Evolutionary conservation across 2,113 vertebrate genomes (phyloP), one percentile per base, ranked within the genome.

Genomic region (Anser cygnoides): DNA sequence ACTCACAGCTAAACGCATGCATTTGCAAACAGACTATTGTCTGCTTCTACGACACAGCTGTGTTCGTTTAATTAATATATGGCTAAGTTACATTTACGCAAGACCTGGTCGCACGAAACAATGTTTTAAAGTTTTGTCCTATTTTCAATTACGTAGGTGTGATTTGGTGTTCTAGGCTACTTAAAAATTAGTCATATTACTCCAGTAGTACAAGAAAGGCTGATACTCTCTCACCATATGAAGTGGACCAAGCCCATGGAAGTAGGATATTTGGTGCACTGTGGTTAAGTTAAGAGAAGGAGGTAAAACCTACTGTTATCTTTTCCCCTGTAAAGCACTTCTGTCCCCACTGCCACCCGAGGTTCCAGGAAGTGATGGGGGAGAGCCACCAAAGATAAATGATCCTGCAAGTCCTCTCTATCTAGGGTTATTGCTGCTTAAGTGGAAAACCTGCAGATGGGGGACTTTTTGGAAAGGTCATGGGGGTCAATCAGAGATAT

Each of bases 101-200:
- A 84, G 15, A 17, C 31, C 52, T 10, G 35, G 71, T 89, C 61
- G 79, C 76, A 93, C 17, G 29, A 94, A 93, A 88, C 15, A 73
- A 37, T 15, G 1, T 39, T 85, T 79, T 35, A 84, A 88, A 81
- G n/a, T 21, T 89, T 93, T 89, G 62, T 74, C 92, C 73, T 79
- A 43, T 59, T 31, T 84, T 82, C 41, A 57, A 31, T 84, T 88
- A 88, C 81, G 95, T 66, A 88, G 66, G 26, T 20, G 70, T 46
- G 19, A 31, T 91, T 76, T 86, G 39, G 6, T 35, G 54, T 29
- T 52, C 59, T 33, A 26, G 28, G 26, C n/a, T 63, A 84, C 78
- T 72, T 78, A 65, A 92, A 87, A 95, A 44, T 80, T 63, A 22
- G 6, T 77, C 85, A 96, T 31, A 76, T 92, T 93, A 83, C 50